These are phyloP conservation scores for Neocloeon triangulifer DNA, from an alignment of 1,140 invertebrate species.

Conservation along the genomic window DNA sequence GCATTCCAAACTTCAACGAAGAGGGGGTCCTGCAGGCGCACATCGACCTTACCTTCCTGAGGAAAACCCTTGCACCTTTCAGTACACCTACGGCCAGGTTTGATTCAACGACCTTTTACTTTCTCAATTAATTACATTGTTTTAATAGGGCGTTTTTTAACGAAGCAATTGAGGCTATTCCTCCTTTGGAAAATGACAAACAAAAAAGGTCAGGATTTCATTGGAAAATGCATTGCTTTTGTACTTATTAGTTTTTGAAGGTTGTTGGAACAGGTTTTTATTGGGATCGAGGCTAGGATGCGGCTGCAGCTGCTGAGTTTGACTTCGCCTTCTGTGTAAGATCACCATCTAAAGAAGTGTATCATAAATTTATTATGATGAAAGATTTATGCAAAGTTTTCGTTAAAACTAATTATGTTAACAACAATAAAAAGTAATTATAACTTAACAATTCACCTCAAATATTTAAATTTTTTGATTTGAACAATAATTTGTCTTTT, in stretches of 20 bases:
- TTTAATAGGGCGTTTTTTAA: constrained; percentile 27
- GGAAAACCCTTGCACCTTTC: constrained; percentile 24
- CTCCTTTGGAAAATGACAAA: constrained; percentile 19
- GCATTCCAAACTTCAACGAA: constrained; percentile 41
- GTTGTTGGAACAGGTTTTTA: neutral
- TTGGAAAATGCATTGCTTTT: too few relatives aligned
- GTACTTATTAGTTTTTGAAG: neutral
- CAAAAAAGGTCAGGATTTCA: constrained; percentile 22
- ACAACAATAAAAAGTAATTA: too few relatives aligned
- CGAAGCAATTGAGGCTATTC: constrained; percentile 33
- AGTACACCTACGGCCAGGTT: constrained; percentile 29
- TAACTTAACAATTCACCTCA: too few relatives aligned
- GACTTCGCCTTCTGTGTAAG: too few relatives aligned
- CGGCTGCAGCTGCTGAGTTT: constrained; percentile 19
- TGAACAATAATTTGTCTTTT: too few relatives aligned
- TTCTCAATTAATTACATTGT: constrained; percentile 6
- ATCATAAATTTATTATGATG: too few relatives aligned
- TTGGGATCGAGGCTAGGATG: constrained; percentile 16
- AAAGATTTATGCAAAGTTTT: too few relatives aligned
- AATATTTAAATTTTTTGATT: too few relatives aligned
- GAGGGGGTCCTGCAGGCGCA: constrained; percentile 42
- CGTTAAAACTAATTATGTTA: too few relatives aligned
- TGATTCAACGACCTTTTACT: constrained; percentile 7
- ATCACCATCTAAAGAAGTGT: too few relatives aligned
- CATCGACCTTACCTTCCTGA: constrained; percentile 32